A percentile compares a stretch with the other conserved stretches of the same genome.
Conservation (phyloP, 2,888 invertebrate species). For the Agrochola lota region DNA sequence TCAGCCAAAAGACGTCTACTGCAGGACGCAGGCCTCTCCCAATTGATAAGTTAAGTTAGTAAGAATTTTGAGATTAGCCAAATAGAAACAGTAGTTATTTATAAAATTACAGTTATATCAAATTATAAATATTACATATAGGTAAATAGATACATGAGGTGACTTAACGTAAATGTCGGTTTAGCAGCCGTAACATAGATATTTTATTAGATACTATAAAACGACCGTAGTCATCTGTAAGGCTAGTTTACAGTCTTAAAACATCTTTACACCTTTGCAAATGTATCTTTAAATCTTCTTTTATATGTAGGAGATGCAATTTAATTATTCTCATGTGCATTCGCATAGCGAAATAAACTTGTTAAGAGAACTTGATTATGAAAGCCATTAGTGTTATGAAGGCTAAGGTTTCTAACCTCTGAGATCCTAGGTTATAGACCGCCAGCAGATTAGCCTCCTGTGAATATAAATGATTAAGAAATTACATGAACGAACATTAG, state of each 20-base stretch:
- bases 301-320: neutral
- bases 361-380: neutral
- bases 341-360: neutral
- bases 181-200: conserved; percentile 8
- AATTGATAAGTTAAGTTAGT: neutral
- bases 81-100: neutral
- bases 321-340: neutral
- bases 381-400: neutral
- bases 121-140: neutral
- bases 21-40: no score
- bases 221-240: neutral
- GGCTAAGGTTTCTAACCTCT: neutral
- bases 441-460: neutral
- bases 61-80: neutral
- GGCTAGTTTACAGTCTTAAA: conserved; percentile 8
- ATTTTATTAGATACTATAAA: conserved; percentile 16
- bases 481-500: neutral
- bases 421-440: neutral
- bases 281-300: neutral
- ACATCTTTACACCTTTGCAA: neutral
- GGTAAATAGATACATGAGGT: no score
- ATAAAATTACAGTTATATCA: neutral
- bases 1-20: no score
- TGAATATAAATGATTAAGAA: neutral
- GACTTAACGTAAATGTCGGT: conserved; percentile 3